phyloP scores from a whole-genome alignment of 2,888 invertebrate species.

The Conomelus anceps region DNA sequence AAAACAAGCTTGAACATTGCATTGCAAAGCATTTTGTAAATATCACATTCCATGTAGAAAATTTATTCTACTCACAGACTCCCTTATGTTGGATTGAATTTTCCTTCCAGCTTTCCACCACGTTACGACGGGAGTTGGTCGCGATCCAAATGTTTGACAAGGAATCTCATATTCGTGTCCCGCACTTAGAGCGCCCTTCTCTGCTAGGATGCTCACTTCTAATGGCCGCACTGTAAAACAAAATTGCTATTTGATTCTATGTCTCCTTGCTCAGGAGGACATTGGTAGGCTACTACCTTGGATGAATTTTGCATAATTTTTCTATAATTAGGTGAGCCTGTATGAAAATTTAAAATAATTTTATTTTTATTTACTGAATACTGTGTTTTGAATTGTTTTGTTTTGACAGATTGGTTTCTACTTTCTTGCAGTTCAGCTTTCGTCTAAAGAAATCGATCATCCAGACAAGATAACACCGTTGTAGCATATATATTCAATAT shows the following conservation, averaged over 20 bases:
- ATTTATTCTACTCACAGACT: constrained; percentile 1
- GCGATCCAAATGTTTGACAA: constrained; percentile 65
- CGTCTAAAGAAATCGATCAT: too few relatives aligned
- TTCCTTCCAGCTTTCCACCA: constrained; percentile 65
- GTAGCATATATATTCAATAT: too few relatives aligned
- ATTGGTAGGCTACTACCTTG: background rate
- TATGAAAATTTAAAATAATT: too few relatives aligned
- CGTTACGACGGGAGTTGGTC: constrained; percentile 63
- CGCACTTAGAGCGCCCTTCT: constrained; percentile 63
- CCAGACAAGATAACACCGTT: too few relatives aligned
- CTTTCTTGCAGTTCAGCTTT: too few relatives aligned
- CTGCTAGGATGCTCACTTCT: constrained; percentile 58
- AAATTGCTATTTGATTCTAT: background rate
- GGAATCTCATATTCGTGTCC: constrained; percentile 61
- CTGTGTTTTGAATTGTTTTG: too few relatives aligned
- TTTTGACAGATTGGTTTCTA: too few relatives aligned
- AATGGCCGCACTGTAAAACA: constrained; percentile 57
- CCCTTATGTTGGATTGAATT: constrained; percentile 10
- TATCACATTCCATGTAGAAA: background rate
- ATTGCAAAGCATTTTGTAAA: background rate
- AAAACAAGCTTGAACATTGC: background rate
- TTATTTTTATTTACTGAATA: too few relatives aligned
- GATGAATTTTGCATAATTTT: too few relatives aligned
- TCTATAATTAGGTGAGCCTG: too few relatives aligned
- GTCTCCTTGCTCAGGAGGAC: background rate